Evolutionary conservation across 2,113 vertebrate species (phyloP).

Genomic region (Carassius gibelio): DNA sequence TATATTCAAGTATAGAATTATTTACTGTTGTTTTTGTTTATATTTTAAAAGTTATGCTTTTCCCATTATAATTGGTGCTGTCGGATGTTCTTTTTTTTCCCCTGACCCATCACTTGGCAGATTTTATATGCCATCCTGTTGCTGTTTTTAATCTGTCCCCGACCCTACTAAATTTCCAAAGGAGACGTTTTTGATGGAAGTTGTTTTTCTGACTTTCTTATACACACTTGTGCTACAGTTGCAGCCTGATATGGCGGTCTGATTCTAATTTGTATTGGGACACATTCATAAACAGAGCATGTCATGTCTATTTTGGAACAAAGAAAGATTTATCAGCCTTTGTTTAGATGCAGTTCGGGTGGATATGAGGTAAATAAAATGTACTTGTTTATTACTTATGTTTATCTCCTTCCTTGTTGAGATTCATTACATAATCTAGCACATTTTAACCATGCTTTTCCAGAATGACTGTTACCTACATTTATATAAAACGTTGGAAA

Average conservation of each 20-base stretch:
- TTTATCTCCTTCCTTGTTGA: not conserved
- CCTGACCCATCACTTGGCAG: not conserved
- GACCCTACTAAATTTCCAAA: slow-evolving; percentile 11
- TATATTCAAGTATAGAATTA: slow-evolving; percentile 65
- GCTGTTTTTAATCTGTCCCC: slow-evolving; percentile 26
- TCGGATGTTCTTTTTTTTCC: slow-evolving; percentile 45
- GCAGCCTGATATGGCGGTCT: slow-evolving; percentile 8
- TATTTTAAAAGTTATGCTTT: slow-evolving; percentile 49
- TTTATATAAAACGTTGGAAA: not conserved
- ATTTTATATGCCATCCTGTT: not conserved
- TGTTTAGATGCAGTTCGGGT: slow-evolving; percentile 45
- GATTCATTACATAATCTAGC: not conserved
- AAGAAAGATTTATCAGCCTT: slow-evolving; percentile 41
- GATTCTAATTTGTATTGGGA: slow-evolving; percentile 26
- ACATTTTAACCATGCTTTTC: not conserved
- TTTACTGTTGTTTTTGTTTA: slow-evolving; percentile 43
- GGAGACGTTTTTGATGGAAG: not conserved
- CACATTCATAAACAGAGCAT: slow-evolving; percentile 20
- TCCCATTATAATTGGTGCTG: slow-evolving; percentile 48
- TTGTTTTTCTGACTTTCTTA: slow-evolving; percentile 3
- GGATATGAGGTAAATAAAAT: slow-evolving; percentile 54
- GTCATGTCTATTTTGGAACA: slow-evolving; percentile 31
- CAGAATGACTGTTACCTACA: not conserved
- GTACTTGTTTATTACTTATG: slow-evolving; percentile 35
- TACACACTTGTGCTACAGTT: slow-evolving; percentile 14